Evolutionary conservation across 2,797 vertebrate genomes (phyloP).

Genomic region (Pangasius sanitwongsei): DNA sequence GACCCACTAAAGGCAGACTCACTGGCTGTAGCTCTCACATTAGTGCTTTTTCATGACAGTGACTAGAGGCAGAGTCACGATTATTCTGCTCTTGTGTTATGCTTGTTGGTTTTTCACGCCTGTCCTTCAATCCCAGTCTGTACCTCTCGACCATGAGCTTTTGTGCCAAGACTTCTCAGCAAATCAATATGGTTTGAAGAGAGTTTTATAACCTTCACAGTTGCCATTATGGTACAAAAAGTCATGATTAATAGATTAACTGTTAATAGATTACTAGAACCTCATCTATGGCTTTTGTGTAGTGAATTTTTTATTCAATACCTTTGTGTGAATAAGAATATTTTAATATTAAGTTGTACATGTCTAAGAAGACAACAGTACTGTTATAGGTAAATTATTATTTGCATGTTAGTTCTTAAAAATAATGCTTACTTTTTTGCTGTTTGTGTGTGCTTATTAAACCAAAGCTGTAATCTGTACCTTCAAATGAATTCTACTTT

Average conservation of each 20-base stretch:
- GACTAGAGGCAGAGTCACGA: slow-evolving; percentile 29
- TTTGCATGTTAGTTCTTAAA: slow-evolving; percentile 6
- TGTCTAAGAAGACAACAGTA: neutral
- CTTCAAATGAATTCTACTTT: neutral
- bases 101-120: slow-evolving; percentile 18
- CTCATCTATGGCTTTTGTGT: neutral
- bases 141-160: neutral
- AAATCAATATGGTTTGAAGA: slow-evolving; percentile 15
- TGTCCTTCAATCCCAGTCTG: neutral
- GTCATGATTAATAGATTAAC: neutral
- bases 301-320: neutral
- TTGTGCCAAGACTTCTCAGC: neutral
- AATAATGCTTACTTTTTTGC: neutral
- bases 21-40: slow-evolving; percentile 44
- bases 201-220: neutral
- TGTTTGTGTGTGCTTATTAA: slow-evolving; percentile 1
- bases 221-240: slow-evolving; percentile 1
- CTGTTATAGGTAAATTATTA: neutral
- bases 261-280: neutral
- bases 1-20: slow-evolving; percentile 37
- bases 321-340: neutral
- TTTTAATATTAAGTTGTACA: neutral
- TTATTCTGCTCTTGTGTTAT: slow-evolving; percentile 45
- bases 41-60: slow-evolving; percentile 41
- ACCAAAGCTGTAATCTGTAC: neutral